Base-by-base conservation (phyloP, 2,113 vertebrate species). In the Ophthalmolycus amberensis region DNA sequence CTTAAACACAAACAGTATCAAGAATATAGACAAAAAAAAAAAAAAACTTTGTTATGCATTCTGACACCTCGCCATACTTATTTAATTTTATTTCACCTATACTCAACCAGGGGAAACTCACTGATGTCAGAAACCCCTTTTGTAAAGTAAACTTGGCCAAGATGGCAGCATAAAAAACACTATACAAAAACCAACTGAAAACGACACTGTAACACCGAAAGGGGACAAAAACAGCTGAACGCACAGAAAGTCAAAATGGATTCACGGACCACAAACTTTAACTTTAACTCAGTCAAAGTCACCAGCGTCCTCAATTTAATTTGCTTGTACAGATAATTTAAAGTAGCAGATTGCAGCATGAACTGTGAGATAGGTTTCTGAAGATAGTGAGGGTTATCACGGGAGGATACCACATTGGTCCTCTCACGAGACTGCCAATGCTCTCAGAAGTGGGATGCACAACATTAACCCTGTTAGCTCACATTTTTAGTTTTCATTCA, bases 401-500 rank as follows among this genome's bases (percentile, higher is more conserved):
- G 11, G 18, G 37, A 58, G 16, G 25, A 66, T 11, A 44, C 18
- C 16, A 62, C 40, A 73, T 18, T 11, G 15, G 14, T 14, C 22
- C 7, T 65, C 48, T 76, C 10, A 46, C 22, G 48, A 72, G 69
- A 73, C 37, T 65, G 20, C 12, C 18, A 20, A 25, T 25, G 42
- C 52, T 72, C 32, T 22, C 27, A 58, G 58, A 65, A 70, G 71
- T 1, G 10, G 25, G 52, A 66, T 16, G 10, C n/a, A 42, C 48
- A 37, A 52, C 16, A 50, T 16, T 62, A 79, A 71, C 9, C 6
- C 8, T 34, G 7, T 64, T 8, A 16, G 27, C 7, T 27, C 38
- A 71, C 6, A 29, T 82, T 75, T 73, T 16, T 40, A 60, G 18
- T n/a, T 74, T 60, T 29, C 1, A 22, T 3, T 70, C 32, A 71